Base-by-base conservation (phyloP, 2,797 vertebrate species). In the Lophius americanus region DNA sequence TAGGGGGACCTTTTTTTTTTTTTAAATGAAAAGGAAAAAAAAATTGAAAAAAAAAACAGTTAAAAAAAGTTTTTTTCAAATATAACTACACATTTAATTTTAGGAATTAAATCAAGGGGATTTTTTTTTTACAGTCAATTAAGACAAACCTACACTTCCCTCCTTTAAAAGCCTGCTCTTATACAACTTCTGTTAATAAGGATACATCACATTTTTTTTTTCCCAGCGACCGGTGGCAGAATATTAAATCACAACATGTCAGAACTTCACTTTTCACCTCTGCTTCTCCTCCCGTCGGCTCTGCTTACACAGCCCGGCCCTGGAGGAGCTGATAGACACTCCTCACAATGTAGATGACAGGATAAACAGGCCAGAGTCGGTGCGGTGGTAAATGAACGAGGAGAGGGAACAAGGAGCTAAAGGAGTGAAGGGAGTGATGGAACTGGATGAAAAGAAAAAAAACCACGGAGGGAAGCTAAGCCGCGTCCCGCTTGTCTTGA, bases 271-370 rank as follows among this genome's bases (percentile, higher is more conserved):
- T 54, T 60, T 76, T 81, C 74, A 4, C 39, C 76, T 71, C 60
- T 43, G 60, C 47, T 60, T 52, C 75, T 74, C 78, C 39, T 69
- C 71, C 54, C 38, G 42, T 39, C 57, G 2, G 37, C 75, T 64
- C 65, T 75, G 81, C 84, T 75, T 62, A 47, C 73, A 70, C 74
- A 47, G 78, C 68, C 32, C 56, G 70, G 63, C 63, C 81, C 73
- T 65, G 2, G 64, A 74, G 76, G 76, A 78, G 10, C 54, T 1
- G 33, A 51, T 0, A 68, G 69, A 77, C 41, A 66, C 70, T 56
- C 59, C 70, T 48, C 80, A 78, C 84, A 79, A 80, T 81, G 78
- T 61, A 85, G 84, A 87, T 89, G 89, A 86, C 87, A 80, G 83
- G 89, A 90, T 85, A 80, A 84, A 82, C 53, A 64, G 79, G 75